Percentiles rank a stretch among this genome's conserved stretches.
Conservation (phyloP, 2,888 invertebrate species). For the Myathropa florea region DNA sequence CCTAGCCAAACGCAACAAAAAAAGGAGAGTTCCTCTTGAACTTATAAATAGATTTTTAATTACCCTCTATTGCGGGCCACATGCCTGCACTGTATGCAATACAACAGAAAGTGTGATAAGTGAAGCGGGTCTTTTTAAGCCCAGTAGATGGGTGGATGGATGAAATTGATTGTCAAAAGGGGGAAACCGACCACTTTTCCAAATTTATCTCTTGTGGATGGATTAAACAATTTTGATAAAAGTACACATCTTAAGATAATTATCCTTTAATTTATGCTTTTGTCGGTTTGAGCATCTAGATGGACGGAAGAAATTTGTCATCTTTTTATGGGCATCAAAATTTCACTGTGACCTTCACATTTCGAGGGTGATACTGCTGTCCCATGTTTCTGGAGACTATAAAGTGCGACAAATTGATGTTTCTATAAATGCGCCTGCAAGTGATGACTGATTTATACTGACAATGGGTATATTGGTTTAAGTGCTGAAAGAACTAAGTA, state of each 20-base stretch:
- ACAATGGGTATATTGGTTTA: not conserved
- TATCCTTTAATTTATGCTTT: constrained; percentile 8
- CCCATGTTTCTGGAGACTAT: not conserved
- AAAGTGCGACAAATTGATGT: not conserved
- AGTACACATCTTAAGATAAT: constrained; percentile 31
- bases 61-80: constrained; percentile 28
- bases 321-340: not conserved
- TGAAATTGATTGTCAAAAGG: not conserved
- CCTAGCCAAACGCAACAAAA: not conserved
- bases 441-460: not conserved
- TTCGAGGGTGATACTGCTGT: not conserved
- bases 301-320: constrained; percentile 12
- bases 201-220: constrained; percentile 28
- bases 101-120: constrained; percentile 46
- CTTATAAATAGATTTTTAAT: constrained; percentile 57
- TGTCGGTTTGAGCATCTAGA: not conserved
- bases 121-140: constrained; percentile 43
- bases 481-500: not conserved
- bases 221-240: constrained; percentile 32
- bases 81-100: constrained; percentile 36
- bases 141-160: not conserved
- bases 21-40: constrained; percentile 6
- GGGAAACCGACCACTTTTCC: not conserved
- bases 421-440: not conserved
- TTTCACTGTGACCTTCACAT: not conserved